phyloP scores from a whole-genome alignment of 2,797 vertebrate genomes.

The Kryptolebias ocellatus region DNA sequence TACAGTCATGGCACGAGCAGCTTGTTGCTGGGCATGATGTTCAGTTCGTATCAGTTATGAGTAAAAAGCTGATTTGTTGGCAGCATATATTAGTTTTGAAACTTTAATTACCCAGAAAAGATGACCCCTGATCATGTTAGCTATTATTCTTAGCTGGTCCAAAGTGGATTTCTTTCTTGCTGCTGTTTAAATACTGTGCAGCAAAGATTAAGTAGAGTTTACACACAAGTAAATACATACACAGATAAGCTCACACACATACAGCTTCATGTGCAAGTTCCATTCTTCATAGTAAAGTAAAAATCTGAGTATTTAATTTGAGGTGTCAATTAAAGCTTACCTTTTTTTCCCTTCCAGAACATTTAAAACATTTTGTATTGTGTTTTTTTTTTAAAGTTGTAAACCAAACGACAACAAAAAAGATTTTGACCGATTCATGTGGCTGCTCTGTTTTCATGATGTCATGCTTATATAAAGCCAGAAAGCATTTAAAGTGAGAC shows the following conservation, averaged over 20 bases:
- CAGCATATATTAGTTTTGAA: conserved; percentile 45
- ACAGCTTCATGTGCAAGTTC: conserved; percentile 1
- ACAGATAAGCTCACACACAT: background rate
- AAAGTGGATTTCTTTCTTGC: conserved; percentile 29
- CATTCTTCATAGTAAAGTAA: conserved; percentile 13
- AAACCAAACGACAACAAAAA: background rate
- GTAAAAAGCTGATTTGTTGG: conserved; percentile 1
- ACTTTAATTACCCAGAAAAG: conserved; percentile 38
- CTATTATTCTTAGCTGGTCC: conserved; percentile 17
- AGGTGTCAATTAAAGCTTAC: conserved; percentile 23
- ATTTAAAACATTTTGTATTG: background rate
- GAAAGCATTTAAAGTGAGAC: conserved; percentile 63
- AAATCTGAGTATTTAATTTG: conserved; percentile 25
- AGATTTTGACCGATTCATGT: conserved; percentile 2
- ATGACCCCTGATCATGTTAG: conserved; percentile 17
- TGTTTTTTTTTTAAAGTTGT: background rate
- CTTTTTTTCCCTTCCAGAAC: background rate
- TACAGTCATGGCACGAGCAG: conserved; percentile 75
- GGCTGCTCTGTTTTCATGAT: conserved; percentile 29
- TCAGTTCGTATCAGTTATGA: conserved; percentile 73
- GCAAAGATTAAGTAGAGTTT: conserved; percentile 15
- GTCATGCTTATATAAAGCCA: conserved; percentile 64
- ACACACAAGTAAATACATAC: conserved; percentile 1
- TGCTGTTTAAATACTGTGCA: conserved; percentile 20
- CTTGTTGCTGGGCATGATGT: conserved; percentile 52